Conservation (phyloP, 2,888 invertebrate species). For the Acrobasis repandana region DNA sequence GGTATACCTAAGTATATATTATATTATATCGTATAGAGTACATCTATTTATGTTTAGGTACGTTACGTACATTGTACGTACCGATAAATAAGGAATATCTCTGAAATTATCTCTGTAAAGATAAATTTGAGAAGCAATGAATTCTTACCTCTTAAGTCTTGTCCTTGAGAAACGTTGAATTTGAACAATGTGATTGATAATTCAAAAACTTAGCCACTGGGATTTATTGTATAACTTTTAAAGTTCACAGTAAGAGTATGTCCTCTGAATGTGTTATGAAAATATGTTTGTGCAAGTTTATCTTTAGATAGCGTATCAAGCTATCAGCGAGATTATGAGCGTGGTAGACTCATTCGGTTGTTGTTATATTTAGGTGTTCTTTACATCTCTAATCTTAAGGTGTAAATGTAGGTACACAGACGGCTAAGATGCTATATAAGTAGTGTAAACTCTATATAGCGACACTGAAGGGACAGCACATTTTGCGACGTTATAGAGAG, state of each 20-base stretch:
- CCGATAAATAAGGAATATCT: no score
- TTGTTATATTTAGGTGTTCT: neutral
- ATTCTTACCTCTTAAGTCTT: neutral
- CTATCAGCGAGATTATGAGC: conserved; percentile 24
- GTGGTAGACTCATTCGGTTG: neutral
- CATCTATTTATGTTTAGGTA: no score
- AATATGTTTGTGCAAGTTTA: conserved; percentile 33
- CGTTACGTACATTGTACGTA: no score
- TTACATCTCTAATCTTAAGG: neutral
- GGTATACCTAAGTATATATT: no score
- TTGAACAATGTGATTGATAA: neutral
- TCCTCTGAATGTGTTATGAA: conserved; percentile 30
- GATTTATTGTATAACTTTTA: neutral
- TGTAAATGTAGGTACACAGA: no score
- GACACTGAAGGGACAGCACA: no score
- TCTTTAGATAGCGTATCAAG: conserved; percentile 26
- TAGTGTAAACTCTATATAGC: no score
- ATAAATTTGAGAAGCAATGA: no score
- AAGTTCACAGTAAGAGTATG: neutral
- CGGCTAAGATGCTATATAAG: no score
- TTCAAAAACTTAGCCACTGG: neutral
- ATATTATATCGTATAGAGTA: no score
- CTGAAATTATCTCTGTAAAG: no score
- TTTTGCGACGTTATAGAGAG: no score
- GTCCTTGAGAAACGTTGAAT: neutral